These are phyloP conservation scores for Drosophila eohydei DNA, from an alignment of 2,888 invertebrate genomes.

Conservation along the genomic window DNA sequence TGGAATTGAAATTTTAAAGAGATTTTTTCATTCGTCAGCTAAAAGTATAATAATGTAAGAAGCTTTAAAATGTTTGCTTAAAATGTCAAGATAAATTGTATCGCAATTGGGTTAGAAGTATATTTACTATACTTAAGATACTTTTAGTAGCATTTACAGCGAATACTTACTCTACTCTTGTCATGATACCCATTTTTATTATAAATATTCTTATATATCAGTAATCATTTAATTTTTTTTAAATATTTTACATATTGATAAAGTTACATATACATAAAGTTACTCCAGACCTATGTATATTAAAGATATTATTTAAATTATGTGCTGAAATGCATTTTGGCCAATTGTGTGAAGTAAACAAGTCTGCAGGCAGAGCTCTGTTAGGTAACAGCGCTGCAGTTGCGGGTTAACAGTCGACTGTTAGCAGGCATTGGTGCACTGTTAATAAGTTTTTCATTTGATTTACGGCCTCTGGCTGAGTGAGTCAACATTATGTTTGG, in stretches of 20 bases:
- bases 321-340: conserved; percentile 34
- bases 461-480: conserved; percentile 29
- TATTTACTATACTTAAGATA: no score
- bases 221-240: no score
- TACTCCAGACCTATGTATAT: no score
- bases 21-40: neutral
- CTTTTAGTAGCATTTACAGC: no score
- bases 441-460: conserved; percentile 31
- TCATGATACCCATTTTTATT: no score
- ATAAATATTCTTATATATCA: no score
- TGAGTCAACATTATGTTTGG: conserved; percentile 23
- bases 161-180: no score
- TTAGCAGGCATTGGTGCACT: conserved; percentile 7
- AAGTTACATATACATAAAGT: no score
- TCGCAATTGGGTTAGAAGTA: no score
- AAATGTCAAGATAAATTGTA: neutral
- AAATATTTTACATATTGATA: no score
- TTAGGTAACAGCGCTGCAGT: conserved; percentile 40
- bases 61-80: neutral
- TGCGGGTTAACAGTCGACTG: neutral
- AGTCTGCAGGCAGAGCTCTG: conserved; percentile 2
- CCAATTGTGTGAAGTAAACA: conserved; percentile 2
- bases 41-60: neutral
- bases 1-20: neutral
- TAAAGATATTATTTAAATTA: conserved; percentile 11